These are phyloP conservation scores for Rhodeus uyekii DNA, from an alignment of 2,797 vertebrate genomes.

Conservation along the genomic window DNA sequence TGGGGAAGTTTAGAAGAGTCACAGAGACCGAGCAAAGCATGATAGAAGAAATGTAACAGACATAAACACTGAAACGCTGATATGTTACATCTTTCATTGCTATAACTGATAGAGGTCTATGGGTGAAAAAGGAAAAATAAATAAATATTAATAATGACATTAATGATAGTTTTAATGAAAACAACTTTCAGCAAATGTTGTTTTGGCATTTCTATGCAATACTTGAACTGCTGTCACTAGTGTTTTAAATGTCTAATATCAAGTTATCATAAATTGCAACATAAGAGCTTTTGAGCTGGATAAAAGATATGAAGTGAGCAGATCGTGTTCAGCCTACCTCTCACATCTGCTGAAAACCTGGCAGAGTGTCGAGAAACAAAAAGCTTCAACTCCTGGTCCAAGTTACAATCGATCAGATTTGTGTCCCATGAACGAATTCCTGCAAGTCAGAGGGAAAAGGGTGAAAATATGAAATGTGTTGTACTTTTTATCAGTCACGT, in stretches of 20 bases:
- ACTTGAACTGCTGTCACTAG: neutral
- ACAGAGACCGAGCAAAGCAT: neutral
- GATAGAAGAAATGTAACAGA: neutral
- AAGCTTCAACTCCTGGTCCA: constrained; percentile 97
- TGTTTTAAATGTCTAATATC: constrained; percentile 32
- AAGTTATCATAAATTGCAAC: neutral
- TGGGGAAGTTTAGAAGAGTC: neutral
- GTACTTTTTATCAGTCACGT: neutral
- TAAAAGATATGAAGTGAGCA: constrained; percentile 14
- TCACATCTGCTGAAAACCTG: constrained; percentile 92
- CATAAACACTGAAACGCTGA: neutral
- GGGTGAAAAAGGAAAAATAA: neutral
- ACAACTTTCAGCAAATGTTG: neutral
- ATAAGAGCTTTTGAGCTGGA: neutral
- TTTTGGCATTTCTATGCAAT: neutral
- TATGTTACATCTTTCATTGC: neutral
- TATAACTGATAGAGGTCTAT: no score
- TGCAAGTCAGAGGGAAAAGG: constrained; percentile 67
- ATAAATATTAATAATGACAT: neutral
- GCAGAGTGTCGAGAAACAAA: constrained; percentile 98
- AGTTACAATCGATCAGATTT: constrained; percentile 92
- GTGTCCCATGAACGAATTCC: constrained; percentile 98
- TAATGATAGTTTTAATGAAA: neutral
- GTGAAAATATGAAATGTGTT: neutral
- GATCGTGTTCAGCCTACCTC: constrained; percentile 81